Base-by-base conservation (phyloP, 2,113 vertebrate genomes). In the Ellobius talpinus region DNA sequence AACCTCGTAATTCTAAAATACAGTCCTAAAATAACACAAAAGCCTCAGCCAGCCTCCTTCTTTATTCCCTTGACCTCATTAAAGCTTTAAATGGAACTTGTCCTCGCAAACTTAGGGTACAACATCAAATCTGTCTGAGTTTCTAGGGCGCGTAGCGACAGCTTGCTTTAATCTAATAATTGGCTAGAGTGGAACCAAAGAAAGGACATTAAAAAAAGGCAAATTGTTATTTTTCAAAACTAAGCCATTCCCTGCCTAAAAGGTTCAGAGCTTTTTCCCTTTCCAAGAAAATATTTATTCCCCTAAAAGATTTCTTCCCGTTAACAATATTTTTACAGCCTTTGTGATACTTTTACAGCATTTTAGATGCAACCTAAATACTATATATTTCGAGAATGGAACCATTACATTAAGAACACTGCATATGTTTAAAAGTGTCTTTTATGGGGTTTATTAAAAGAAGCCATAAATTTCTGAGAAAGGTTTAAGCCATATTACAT, bases 371-470 rank as follows among this genome's bases (percentile, higher is more conserved):
- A 93, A 68, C 93, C 92, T 94, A 93, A 96, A 97, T 96, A 93
- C 92, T 87, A 94, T 73, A 66, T 95, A 97, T 96, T 94, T 97
- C 94, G 78, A 93, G 95, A 96, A 95, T 68, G 93, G 73, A 96
- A 81, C 96, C 96, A 88, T 97, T 89, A 96, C 96, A 78, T 91
- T 94, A 93, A 89, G 96, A 94, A 96, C 0, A 10, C 95, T 87
- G 96, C 97, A 89, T 95, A 89, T 94, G 96, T 91, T 97, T 96
- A 89, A 96, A 96, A 93, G 96, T 93, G 95, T 95, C 96, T 97
- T 97, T 96, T 97, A 96, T 96, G 96, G 92, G 95, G 96, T 96
- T 97, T 97, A 97, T 97, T 97, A 98, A 97, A 97, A 97, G 96
- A 94, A 96, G 74, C 45, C 93, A 93, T 98, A 97, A 97, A 97